Evolutionary conservation across 2,113 vertebrate genomes (phyloP), one percentile per base, ranked within the genome.

Genomic region (Myodes glareolus): DNA sequence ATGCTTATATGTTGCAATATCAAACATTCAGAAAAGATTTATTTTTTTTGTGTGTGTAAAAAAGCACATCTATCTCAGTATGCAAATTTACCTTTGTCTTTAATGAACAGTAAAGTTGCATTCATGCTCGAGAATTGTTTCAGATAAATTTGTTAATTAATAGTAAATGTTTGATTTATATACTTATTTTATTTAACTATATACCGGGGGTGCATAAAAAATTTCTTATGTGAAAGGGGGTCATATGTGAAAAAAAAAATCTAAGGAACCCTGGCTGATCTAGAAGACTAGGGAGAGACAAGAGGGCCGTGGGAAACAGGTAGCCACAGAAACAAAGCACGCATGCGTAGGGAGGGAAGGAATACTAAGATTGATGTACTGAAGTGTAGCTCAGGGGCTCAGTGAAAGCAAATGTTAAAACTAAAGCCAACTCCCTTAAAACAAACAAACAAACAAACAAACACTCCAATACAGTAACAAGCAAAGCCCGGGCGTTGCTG

Each of bases 401-500:
- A 73, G 61, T 68, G 27, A 81, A 88, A 93, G 81, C 63, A 73
- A 96, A 92, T 42, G 45, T 61, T 92, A 85, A 97, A 82, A 33
- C 27, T 52, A 87, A 82, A 94, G 76, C 65, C 77, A 36, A 78
- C 87, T 73, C 16, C 50, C 23, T 55, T 23, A 42, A 21, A 58
- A 73, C 14, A 55, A 65, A 42, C 55, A 58, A 58, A 58, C 50
- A 11, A 47, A 67, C 9, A 23, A 3, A 45, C 67, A 88, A 80
- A 45, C 27, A 50, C 17, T 5, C 9, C 9, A 90, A 80, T 65
- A 77, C 33, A 76, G 52, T 70, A 95, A 96, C 55, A 93, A 96
- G 63, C 61, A 88, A 90, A 97, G 78, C 23, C 45, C 39, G 77
- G 25, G 19, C 81, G 45, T 78, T 84, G 58, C 36, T 39, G 92